These are phyloP conservation scores for Drosophila mercatorum DNA, from an alignment of 2,888 invertebrate genomes.

Conservation along the genomic window DNA sequence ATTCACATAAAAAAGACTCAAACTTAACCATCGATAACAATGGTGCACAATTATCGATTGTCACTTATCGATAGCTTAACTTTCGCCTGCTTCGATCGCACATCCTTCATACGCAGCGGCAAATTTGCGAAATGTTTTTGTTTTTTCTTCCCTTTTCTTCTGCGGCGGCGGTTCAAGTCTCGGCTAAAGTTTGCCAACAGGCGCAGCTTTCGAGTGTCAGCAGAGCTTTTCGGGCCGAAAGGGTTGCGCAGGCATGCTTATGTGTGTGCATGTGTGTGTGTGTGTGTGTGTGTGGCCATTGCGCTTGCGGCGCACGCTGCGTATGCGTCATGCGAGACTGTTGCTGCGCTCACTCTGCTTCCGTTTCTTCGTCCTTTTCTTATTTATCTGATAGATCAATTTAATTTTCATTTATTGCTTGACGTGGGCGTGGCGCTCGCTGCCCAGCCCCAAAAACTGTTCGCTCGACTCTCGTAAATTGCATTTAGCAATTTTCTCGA, in stretches of 20 bases:
- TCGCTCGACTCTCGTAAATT: slow-evolving; percentile 20
- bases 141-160: not conserved
- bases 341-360: not conserved
- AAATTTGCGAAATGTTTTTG: slow-evolving; percentile 31
- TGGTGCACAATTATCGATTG: not conserved
- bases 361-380: slow-evolving; percentile 12
- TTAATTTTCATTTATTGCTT: slow-evolving; percentile 45
- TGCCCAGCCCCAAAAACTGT: not conserved
- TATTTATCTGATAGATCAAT: slow-evolving; percentile 57
- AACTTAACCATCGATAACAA: not conserved
- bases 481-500: slow-evolving; percentile 66
- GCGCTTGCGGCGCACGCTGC: slow-evolving; percentile 55
- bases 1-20: too few relatives aligned
- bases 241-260: slow-evolving; percentile 37
- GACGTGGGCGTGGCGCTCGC: slow-evolving; percentile 10
- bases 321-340: slow-evolving; percentile 59
- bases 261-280: too few relatives aligned
- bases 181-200: slow-evolving; percentile 67
- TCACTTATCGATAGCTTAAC: not conserved
- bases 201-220: slow-evolving; percentile 66
- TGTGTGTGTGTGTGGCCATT: slow-evolving; percentile 28
- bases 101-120: slow-evolving; percentile 35
- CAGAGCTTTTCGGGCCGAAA: slow-evolving; percentile 47
- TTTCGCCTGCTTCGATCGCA: slow-evolving; percentile 23
- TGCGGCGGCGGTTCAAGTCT: slow-evolving; percentile 64